Conservation (phyloP, 2,797 vertebrate genomes). For the Mus minutoides region DNA sequence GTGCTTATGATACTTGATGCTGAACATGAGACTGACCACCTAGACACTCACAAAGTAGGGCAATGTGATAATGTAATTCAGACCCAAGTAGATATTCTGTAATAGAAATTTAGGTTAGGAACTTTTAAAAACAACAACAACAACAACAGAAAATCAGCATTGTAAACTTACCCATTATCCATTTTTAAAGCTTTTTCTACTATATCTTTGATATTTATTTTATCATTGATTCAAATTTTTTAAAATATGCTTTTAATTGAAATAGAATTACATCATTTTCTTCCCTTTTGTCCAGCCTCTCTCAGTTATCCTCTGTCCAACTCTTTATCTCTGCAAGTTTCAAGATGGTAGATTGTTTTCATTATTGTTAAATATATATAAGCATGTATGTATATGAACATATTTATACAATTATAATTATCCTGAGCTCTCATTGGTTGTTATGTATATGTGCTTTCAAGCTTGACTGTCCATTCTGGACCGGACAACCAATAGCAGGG, state of each 20-base stretch:
- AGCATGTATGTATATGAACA: too few species aligned
- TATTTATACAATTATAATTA: neutral
- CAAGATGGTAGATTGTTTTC: neutral
- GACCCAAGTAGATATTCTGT: neutral
- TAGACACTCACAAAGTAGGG: rapidly evolving
- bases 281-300: neutral
- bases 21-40: too few species aligned
- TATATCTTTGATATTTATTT: neutral
- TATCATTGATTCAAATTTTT: neutral
- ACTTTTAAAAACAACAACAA: neutral
- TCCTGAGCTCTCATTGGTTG: neutral
- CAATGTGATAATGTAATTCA: too few species aligned
- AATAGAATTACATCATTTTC: neutral
- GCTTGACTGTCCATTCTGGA: neutral
- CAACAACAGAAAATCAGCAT: neutral
- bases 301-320: neutral
- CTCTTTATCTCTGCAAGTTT: neutral
- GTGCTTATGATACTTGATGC: neutral
- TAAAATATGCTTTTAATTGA: neutral
- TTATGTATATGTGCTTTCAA: neutral
- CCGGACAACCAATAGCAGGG: neutral
- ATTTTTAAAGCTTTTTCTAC: neutral
- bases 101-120: neutral
- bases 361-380: neutral
- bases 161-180: neutral